Percentiles rank a stretch among this genome's conserved stretches.
These are phyloP conservation scores for Chrysomallon squamiferum DNA, from an alignment of 1,140 invertebrate genomes.

Conservation along the genomic window DNA sequence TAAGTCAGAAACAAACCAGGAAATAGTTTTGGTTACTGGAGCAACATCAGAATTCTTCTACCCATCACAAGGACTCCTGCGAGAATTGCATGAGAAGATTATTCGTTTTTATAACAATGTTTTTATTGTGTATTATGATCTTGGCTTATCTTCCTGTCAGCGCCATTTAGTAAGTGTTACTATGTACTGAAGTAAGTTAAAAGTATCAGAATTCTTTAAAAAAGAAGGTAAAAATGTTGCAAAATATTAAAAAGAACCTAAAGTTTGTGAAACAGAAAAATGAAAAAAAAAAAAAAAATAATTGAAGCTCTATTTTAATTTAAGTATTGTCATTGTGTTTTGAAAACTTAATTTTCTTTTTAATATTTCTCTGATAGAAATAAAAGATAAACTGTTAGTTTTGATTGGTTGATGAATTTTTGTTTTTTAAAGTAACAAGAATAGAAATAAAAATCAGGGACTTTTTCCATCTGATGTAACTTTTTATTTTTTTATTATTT, in stretches of 20 bases:
- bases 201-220: not conserved
- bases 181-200: not conserved
- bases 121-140: not conserved
- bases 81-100: not conserved
- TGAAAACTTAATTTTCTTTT: not conserved
- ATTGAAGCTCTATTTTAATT: not conserved
- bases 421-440: not conserved
- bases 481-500: too few relatives aligned
- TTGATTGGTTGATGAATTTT: too few relatives aligned
- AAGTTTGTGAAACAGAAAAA: not conserved
- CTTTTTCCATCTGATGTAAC: too few relatives aligned
- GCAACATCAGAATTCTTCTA: conserved; percentile 2
- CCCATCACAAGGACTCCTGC: not conserved
- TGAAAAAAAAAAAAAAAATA: not conserved
- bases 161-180: not conserved
- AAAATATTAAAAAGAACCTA: not conserved
- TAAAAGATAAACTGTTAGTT: too few relatives aligned
- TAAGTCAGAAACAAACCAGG: too few relatives aligned
- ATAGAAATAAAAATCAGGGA: too few relatives aligned
- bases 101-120: not conserved
- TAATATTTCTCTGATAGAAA: too few relatives aligned
- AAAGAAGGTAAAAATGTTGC: not conserved
- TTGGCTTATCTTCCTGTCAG: not conserved
- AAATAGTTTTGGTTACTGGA: not conserved
- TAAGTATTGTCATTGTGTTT: not conserved